Conservation (phyloP, 2,797 vertebrate genomes). For the Hypotaenidia okinawae region DNA sequence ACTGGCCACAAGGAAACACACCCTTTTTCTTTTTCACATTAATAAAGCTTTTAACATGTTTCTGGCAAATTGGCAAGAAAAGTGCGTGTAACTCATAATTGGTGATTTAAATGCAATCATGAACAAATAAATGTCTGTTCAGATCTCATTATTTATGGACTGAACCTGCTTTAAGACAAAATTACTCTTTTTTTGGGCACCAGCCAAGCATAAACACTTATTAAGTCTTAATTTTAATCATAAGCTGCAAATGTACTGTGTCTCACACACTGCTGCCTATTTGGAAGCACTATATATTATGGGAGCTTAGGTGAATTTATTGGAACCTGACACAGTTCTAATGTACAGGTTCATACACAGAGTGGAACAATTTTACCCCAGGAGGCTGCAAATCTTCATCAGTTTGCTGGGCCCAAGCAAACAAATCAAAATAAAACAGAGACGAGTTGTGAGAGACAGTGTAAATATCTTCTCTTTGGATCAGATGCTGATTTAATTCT, state of each 20-base stretch:
- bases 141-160: conserved; percentile 82
- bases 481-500: not conserved
- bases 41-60: conserved; percentile 79
- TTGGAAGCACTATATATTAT: conserved; percentile 51
- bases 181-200: conserved; percentile 73
- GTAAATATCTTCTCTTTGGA: not conserved
- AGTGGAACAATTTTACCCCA: not conserved
- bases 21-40: conserved; percentile 75
- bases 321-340: conserved; percentile 25
- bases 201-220: conserved; percentile 76
- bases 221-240: conserved; percentile 70
- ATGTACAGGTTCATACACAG: conserved; percentile 4
- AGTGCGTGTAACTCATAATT: conserved; percentile 79
- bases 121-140: conserved; percentile 83
- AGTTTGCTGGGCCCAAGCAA: not conserved
- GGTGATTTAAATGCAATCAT: conserved; percentile 80
- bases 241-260: conserved; percentile 54
- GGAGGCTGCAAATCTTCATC: not conserved
- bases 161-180: conserved; percentile 76
- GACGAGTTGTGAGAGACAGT: not conserved
- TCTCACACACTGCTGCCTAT: conserved; percentile 52
- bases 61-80: conserved; percentile 80
- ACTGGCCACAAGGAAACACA: conserved; percentile 80
- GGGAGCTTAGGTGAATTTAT: conserved; percentile 19
- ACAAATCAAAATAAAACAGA: not conserved